These are phyloP conservation scores for Cyprinodon variegatus DNA, from an alignment of 2,113 vertebrate species.

Conservation along the genomic window DNA sequence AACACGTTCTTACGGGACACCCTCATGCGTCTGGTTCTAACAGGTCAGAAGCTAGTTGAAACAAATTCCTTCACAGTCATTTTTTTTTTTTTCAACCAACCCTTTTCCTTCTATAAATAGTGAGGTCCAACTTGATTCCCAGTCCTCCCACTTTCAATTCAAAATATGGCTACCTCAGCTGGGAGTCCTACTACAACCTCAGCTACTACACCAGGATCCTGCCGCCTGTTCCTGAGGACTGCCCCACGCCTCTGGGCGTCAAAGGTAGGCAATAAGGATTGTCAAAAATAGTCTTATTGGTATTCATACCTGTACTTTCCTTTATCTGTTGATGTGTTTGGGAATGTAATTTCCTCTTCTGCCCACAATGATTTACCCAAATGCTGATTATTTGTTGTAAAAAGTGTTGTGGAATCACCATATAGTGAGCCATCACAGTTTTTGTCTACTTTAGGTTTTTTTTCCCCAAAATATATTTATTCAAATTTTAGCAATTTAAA, in stretches of 20 bases:
- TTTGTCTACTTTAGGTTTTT: no score
- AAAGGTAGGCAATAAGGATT: conserved; percentile 80
- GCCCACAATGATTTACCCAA: no score
- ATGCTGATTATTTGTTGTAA: no score
- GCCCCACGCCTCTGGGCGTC: conserved; percentile 89
- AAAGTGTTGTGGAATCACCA: no score
- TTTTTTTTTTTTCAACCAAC: not conserved
- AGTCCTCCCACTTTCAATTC: conserved; percentile 94
- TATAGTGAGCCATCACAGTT: no score
- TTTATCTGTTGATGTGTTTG: no score
- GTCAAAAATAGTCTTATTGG: not conserved
- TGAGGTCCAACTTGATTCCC: conserved; percentile 88
- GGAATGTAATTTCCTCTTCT: no score
- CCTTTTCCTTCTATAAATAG: conserved; percentile 69
- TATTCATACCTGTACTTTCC: no score
- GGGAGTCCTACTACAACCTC: conserved; percentile 92
- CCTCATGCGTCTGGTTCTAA: conserved; percentile 89
- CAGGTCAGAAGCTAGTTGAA: conserved; percentile 67
- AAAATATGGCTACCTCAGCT: conserved; percentile 90
- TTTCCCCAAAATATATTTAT: no score
- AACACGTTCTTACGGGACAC: conserved; percentile 83
- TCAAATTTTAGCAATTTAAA: no score
- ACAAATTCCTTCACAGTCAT: not conserved
- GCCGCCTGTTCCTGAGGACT: conserved; percentile 88
- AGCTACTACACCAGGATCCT: conserved; percentile 94